phyloP scores from a whole-genome alignment of 2,113 vertebrate species.

The Nyctibius bracteatus region DNA sequence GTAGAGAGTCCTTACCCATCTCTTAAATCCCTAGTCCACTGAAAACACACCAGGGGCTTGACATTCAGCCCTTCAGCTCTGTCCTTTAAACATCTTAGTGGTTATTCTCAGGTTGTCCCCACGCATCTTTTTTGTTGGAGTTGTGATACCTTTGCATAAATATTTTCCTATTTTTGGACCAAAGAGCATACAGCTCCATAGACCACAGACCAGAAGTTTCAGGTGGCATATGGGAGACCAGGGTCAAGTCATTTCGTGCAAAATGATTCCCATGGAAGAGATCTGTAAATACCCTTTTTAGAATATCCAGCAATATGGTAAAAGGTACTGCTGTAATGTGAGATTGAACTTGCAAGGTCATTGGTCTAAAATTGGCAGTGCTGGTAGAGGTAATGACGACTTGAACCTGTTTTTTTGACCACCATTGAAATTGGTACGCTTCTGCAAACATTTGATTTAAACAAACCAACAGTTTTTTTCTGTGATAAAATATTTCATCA shows the following conservation, averaged over 20 bases:
- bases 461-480: background rate
- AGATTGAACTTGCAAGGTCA: background rate
- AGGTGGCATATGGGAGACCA: background rate
- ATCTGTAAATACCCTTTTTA: background rate
- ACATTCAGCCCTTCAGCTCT: background rate
- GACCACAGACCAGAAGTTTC: background rate
- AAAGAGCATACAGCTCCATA: background rate
- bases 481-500: background rate
- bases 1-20: background rate
- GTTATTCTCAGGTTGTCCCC: background rate
- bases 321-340: background rate
- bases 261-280: background rate
- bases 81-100: background rate
- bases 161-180: background rate
- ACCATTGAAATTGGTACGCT: background rate
- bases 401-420: background rate
- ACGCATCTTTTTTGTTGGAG: background rate
- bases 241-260: background rate
- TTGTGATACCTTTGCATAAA: background rate
- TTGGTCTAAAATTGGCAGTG: background rate
- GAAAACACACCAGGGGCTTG: background rate
- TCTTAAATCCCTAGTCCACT: background rate
- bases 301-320: background rate
- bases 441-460: background rate
- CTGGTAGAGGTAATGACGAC: background rate